These are phyloP conservation scores for Melanophora roralis DNA, from an alignment of 2,888 invertebrate genomes.

Conservation along the genomic window DNA sequence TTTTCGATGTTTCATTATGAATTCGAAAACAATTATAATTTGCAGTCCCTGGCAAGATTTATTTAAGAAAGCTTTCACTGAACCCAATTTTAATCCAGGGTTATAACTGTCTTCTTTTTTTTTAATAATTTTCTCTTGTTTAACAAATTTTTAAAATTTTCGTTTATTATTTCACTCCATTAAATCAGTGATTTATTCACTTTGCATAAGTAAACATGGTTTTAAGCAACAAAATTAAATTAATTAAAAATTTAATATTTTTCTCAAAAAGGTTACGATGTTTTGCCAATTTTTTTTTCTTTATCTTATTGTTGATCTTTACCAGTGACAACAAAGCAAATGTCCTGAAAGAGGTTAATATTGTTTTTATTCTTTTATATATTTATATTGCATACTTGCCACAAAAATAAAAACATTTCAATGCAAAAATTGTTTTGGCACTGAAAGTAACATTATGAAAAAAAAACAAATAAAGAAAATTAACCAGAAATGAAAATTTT, in stretches of 20 bases:
- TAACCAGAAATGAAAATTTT: slow-evolving; percentile 18
- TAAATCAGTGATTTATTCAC: slow-evolving; percentile 50
- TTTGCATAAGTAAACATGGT: slow-evolving; percentile 21
- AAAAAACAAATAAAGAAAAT: slow-evolving; percentile 14
- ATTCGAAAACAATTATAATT: too few species aligned
- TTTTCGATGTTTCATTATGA: too few species aligned
- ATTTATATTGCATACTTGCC: slow-evolving; percentile 14
- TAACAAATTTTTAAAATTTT: slow-evolving; percentile 9
- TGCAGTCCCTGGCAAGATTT: too few species aligned
- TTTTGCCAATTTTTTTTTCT: neutral
- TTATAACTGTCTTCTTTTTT: neutral
- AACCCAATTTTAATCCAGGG: too few species aligned
- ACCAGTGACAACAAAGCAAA: neutral
- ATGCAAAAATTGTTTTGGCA: slow-evolving; percentile 9
- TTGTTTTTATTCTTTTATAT: neutral
- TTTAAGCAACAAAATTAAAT: slow-evolving; percentile 44
- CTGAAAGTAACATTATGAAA: too few species aligned
- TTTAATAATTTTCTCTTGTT: neutral
- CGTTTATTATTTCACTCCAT: slow-evolving; percentile 35
- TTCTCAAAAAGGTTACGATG: too few species aligned
- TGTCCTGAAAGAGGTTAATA: slow-evolving; percentile 6
- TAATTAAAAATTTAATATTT: slow-evolving; percentile 28
- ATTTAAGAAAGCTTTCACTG: too few species aligned
- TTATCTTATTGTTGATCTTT: neutral
- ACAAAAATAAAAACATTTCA: neutral